phyloP scores from a whole-genome alignment of 1,140 invertebrate species.

The Drosophila ogumai region DNA sequence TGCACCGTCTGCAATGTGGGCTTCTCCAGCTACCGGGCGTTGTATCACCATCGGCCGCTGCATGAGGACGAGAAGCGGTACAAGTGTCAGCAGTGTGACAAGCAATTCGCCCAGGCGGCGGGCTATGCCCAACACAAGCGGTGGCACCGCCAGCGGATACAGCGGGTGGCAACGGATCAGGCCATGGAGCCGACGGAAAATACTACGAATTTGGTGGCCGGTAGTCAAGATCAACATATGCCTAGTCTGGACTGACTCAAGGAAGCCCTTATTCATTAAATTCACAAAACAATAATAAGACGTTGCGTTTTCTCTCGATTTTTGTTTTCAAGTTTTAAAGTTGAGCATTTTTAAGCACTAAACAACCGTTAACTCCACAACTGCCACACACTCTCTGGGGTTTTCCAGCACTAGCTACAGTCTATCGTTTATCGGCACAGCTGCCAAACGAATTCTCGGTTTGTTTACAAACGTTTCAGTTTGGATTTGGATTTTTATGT shows the following conservation, averaged over 20 bases:
- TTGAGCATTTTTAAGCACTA: not conserved
- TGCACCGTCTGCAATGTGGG: conserved; percentile 63
- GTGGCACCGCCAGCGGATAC: conserved; percentile 56
- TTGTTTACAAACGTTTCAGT: conserved; percentile 37
- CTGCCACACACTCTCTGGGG: not conserved
- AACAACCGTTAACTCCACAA: conserved; percentile 3
- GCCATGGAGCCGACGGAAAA: not conserved
- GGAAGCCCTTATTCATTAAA: not conserved
- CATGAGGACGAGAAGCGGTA: conserved; percentile 93
- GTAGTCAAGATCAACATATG: not conserved
- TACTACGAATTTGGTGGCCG: not conserved
- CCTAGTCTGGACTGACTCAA: not conserved
- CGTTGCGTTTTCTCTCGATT: not conserved
- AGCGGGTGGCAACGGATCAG: conserved; percentile 28
- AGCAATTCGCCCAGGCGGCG: conserved; percentile 66
- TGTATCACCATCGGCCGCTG: conserved; percentile 89
- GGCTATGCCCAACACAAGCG: conserved; percentile 71
- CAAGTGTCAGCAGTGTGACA: conserved; percentile 87
- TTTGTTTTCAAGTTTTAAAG: not conserved
- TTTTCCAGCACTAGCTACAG: not conserved
- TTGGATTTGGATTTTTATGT: conserved; percentile 23
- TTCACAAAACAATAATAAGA: not conserved
- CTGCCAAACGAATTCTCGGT: conserved; percentile 3
- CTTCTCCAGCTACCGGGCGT: conserved; percentile 60
- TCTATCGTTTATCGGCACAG: conserved; percentile 5